phyloP scores from a whole-genome alignment of 2,888 invertebrate genomes.

The Protonemura montana region DNA sequence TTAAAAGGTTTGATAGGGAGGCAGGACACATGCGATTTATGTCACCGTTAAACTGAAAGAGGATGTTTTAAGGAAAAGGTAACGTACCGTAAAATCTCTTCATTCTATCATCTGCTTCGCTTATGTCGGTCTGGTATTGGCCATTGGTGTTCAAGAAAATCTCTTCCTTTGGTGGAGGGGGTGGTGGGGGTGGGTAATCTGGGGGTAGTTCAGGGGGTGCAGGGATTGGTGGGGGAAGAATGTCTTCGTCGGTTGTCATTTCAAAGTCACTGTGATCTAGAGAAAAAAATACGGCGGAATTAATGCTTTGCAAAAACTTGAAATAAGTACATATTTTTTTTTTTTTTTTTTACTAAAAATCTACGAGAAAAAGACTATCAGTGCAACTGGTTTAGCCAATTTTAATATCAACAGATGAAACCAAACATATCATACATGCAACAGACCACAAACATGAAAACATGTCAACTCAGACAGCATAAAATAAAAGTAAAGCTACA shows the following conservation, averaged over 20 bases:
- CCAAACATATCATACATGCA: too few species aligned
- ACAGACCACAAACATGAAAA: too few species aligned
- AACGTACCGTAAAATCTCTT: slow-evolving; percentile 62
- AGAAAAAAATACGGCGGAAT: slow-evolving; percentile 9
- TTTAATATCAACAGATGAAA: too few species aligned
- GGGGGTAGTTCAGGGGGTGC: slow-evolving; percentile 53
- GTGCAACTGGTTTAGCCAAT: too few species aligned
- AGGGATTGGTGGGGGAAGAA: slow-evolving; percentile 46
- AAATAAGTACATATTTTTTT: not conserved
- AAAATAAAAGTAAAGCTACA: too few species aligned
- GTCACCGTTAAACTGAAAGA: not conserved
- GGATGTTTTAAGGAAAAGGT: not conserved
- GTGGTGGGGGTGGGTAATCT: slow-evolving; percentile 58
- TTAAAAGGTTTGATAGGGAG: not conserved
- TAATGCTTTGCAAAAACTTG: not conserved
- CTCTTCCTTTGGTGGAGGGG: slow-evolving; percentile 55
- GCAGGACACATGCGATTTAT: not conserved
- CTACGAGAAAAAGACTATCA: not conserved
- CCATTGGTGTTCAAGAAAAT: slow-evolving; percentile 52
- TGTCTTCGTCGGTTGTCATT: slow-evolving; percentile 44
- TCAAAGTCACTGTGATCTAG: slow-evolving; percentile 43
- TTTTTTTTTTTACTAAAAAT: not conserved
- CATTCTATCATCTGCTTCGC: slow-evolving; percentile 63
- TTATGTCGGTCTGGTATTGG: slow-evolving; percentile 58
- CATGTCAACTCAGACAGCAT: too few species aligned